Conservation (phyloP, 2,797 vertebrate species). For the Cheirogaleus major region DNA sequence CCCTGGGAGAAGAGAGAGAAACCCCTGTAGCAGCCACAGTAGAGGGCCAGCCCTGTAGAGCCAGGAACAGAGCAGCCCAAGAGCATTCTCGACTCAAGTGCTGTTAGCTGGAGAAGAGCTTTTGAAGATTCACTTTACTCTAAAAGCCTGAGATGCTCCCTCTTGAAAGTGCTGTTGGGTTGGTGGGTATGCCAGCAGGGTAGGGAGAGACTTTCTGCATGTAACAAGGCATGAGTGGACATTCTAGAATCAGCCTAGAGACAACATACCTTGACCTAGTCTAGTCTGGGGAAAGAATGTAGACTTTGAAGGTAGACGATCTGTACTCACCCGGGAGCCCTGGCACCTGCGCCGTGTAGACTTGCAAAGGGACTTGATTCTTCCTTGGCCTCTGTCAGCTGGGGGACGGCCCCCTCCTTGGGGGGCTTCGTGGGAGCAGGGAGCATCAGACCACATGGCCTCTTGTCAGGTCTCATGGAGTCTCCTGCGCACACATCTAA, state of each 20-base stretch:
- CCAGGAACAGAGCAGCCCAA: rapidly evolving
- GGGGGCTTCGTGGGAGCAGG: not conserved
- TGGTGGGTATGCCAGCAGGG: not conserved
- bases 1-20: not conserved
- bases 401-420: not conserved
- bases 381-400: not conserved
- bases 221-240: not conserved
- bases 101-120: not conserved
- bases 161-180: not conserved
- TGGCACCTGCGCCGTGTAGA: not conserved
- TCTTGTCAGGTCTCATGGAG: not conserved
- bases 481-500: not conserved
- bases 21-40: not conserved
- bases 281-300: not conserved
- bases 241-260: not conserved
- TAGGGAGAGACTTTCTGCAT: not conserved
- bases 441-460: not conserved
- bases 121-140: not conserved
- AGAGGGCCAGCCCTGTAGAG: not conserved
- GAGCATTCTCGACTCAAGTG: not conserved
- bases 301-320: not conserved
- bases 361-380: not conserved
- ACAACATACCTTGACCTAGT: not conserved
- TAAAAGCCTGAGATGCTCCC: not conserved
- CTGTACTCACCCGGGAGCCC: not conserved